Evolutionary conservation across 2,113 vertebrate genomes (phyloP).

Genomic region (Oophaga pumilio): DNA sequence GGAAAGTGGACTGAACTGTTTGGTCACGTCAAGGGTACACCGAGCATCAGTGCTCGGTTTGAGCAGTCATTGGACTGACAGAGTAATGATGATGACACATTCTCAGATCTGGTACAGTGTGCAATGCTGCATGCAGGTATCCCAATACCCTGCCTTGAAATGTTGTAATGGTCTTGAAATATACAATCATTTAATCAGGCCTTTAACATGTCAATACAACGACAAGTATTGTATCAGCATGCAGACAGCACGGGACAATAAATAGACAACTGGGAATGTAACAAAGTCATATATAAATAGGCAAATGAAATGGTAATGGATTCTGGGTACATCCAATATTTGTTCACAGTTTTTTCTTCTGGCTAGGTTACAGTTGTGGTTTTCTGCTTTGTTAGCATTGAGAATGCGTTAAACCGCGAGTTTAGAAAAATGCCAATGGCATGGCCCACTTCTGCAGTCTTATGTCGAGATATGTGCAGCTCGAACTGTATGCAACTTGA

Average conservation of each 20-base stretch:
- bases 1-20: too few relatives aligned
- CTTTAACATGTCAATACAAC: constrained; percentile 72
- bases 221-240: constrained; percentile 76
- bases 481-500: constrained; percentile 61
- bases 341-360: constrained; percentile 53
- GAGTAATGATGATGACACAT: background rate
- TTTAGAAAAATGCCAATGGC: constrained; percentile 51
- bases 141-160: background rate
- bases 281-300: constrained; percentile 76
- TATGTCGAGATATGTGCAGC: constrained; percentile 44
- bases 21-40: too few relatives aligned
- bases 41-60: too few relatives aligned
- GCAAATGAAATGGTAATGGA: constrained; percentile 54
- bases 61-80: too few relatives aligned
- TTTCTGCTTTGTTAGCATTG: constrained; percentile 31
- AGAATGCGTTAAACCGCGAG: constrained; percentile 53
- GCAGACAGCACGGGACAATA: constrained; percentile 85
- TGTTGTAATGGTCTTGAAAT: background rate
- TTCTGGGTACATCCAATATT: constrained; percentile 56
- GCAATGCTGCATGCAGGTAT: constrained; percentile 27
- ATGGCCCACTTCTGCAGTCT: constrained; percentile 58
- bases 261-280: constrained; percentile 81
- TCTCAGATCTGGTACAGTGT: background rate
- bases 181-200: constrained; percentile 72
- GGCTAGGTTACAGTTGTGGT: constrained; percentile 22